A percentile compares a stretch with the other conserved stretches of the same genome.
phyloP scores from a whole-genome alignment of 2,797 vertebrate species.

The Cichlasoma orientale region DNA sequence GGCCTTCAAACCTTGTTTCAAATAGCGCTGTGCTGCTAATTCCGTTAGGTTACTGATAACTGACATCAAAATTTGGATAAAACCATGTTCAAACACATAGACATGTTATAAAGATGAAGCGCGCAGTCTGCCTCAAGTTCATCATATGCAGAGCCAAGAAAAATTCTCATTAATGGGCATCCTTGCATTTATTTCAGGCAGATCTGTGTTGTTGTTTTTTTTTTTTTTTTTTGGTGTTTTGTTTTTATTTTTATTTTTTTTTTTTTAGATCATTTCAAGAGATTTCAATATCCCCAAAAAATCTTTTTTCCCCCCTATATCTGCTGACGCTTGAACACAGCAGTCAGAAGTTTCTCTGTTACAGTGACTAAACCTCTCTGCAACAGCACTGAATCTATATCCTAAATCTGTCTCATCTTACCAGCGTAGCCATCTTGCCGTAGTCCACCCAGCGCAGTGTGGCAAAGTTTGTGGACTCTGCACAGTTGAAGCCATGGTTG shows the following conservation, averaged over 20 bases:
- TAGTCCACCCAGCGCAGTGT: conserved; percentile 97
- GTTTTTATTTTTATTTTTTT: too few relatives aligned
- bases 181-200: neutral
- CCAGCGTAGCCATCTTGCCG: conserved; percentile 95
- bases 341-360: neutral
- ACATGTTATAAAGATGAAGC: neutral
- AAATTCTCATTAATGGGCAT: neutral
- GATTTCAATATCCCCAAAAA: neutral
- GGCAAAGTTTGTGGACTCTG: conserved; percentile 98
- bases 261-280: neutral
- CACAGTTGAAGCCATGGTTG: conserved; percentile 99
- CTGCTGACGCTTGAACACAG: neutral
- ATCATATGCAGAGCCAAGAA: neutral
- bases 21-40: neutral
- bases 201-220: neutral
- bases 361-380: neutral
- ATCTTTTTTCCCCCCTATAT: neutral
- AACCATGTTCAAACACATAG: neutral
- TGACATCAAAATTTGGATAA: neutral
- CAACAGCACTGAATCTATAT: neutral
- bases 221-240: neutral
- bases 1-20: neutral
- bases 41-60: neutral
- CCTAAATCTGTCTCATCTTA: conserved; percentile 53
- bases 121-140: neutral